Percentiles rank a stretch among this genome's conserved stretches.
Evolutionary conservation across 2,113 vertebrate species (phyloP).

Genomic region (Petaurus breviceps): DNA sequence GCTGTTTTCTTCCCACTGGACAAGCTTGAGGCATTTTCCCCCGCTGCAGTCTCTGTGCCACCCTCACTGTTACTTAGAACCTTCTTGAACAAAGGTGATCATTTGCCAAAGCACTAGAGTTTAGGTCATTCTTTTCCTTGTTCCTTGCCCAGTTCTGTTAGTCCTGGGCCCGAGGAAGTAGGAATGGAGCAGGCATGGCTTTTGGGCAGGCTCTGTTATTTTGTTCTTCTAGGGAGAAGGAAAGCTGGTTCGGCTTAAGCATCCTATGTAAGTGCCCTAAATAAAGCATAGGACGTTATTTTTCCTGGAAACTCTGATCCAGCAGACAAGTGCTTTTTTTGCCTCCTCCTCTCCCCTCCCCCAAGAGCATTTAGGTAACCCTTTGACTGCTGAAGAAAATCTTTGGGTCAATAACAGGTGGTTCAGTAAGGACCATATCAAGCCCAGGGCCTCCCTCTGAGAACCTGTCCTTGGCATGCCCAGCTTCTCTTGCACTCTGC

Average conservation of each 20-base stretch:
- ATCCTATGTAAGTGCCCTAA: not conserved
- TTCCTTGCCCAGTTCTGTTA: not conserved
- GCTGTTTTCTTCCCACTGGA: not conserved
- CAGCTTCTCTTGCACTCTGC: not conserved
- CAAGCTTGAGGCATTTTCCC: not conserved
- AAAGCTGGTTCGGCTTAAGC: not conserved
- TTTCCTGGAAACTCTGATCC: conserved; percentile 63
- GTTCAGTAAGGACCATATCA: not conserved
- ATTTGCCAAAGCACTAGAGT: not conserved
- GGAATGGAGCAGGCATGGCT: not conserved
- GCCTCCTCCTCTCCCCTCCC: not conserved
- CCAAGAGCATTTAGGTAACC: conserved; percentile 47
- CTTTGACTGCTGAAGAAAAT: conserved; percentile 17
- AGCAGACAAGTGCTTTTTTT: not conserved
- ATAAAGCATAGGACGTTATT: conserved; percentile 52
- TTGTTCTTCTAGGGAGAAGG: not conserved
- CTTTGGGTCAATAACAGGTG: conserved; percentile 6
- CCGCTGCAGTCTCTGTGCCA: not conserved
- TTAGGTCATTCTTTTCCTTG: not conserved
- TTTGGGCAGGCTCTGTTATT: not conserved
- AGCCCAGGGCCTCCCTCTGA: not conserved
- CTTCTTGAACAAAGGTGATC: not conserved
- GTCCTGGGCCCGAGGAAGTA: not conserved
- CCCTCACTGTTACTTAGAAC: not conserved
- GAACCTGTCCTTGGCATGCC: not conserved